Evolutionary conservation across 2,113 vertebrate species (phyloP), one percentile per base, ranked within the genome.

Genomic region (Rhynchomys soricoides): DNA sequence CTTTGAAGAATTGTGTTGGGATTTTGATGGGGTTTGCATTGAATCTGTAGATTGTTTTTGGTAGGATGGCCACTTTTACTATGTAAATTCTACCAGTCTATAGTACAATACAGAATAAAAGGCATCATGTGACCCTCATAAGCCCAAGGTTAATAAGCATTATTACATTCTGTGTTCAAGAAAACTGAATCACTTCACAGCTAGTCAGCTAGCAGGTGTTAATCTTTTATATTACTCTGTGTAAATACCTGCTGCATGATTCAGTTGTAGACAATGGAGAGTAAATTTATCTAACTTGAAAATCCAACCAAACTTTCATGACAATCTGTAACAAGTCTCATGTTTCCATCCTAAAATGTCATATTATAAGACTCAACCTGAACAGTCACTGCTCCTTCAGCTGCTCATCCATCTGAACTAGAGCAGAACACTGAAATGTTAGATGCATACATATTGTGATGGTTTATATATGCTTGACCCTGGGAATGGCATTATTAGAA

Each of bases 131-230:
- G 86, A 93, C 34, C 43, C 57, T 81, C 71, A 86, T 81, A 81
- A 90, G 24, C 17, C 40, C 26, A 89, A n/a, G 62, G 75, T 74
- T 90, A 70, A 7, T 74, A 55, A 87, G 6, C 31, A 91, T 55
- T 45, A 40, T 55, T 11, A 37, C 52, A 62, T 57, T 95, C 31
- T 55, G 29, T 19, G 87, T 70, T 4, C 62, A 64, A 78, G 68
- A 93, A 16, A 86, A 86, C 31, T 89, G 22, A 74, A 83, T 91
- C 93, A n/a, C 10, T 89, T 93, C 68, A n/a, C 19, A 93, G 37
- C 43, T 57, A 74, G 10, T 4, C n/a, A 83, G 11, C 31, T 62
- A 62, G 81, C 55, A 40, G 45, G 21, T 40, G 21, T 29, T 40
- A 15, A 3, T 26, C 17, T 24, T 12, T 50, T 5, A 40, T n/a